phyloP scores from a whole-genome alignment of 2,888 invertebrate genomes.

The Slavum lentiscoides region DNA sequence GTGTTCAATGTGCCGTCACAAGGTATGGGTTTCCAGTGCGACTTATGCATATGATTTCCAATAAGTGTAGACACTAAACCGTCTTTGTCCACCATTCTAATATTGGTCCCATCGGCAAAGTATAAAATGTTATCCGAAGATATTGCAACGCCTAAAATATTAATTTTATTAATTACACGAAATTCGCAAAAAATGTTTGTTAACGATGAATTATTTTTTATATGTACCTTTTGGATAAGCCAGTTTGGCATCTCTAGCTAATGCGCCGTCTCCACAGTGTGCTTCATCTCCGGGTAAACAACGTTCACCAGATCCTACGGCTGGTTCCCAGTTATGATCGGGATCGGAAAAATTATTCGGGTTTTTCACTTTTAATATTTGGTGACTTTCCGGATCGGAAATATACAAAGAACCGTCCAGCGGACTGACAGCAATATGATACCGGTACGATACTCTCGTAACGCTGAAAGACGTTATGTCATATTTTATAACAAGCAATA shows the following conservation, averaged over 20 bases:
- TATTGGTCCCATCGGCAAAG: conserved; percentile 93
- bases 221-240: conserved; percentile 85
- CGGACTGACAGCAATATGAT: conserved; percentile 94
- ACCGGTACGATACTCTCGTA: conserved; percentile 91
- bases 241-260: conserved; percentile 89
- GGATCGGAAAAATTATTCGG: conserved; percentile 81
- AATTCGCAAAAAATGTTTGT: not conserved
- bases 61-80: conserved; percentile 90
- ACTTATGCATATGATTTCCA: conserved; percentile 89
- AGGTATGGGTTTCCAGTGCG: conserved; percentile 91
- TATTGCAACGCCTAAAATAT: conserved; percentile 74
- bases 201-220: not conserved
- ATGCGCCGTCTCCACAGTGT: conserved; percentile 93
- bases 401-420: conserved; percentile 91
- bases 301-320: conserved; percentile 87
- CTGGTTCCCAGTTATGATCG: conserved; percentile 91
- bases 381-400: conserved; percentile 93
- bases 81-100: conserved; percentile 87
- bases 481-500: too few species aligned
- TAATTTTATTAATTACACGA: not conserved
- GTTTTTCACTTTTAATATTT: conserved; percentile 84
- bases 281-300: conserved; percentile 92
- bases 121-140: conserved; percentile 89
- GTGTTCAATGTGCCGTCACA: conserved; percentile 88
- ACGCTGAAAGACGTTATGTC: conserved; percentile 65